Evolutionary conservation across 2,888 invertebrate genomes (phyloP), one percentile per base, ranked within the genome.

Genomic region (Diachrysia chrysitis): DNA sequence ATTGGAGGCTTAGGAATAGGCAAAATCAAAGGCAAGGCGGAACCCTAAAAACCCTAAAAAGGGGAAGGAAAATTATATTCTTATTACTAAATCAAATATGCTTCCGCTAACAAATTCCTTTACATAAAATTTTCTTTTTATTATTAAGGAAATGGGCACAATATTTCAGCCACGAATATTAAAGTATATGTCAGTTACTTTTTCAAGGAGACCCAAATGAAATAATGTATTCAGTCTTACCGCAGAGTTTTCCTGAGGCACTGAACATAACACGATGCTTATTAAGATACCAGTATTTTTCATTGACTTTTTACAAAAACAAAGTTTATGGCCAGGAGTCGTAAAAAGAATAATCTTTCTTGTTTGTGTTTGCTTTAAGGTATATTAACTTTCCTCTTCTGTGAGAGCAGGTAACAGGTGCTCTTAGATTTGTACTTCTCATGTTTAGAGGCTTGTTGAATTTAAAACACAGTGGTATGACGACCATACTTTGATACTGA

Each of bases 261-360:
- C 19, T 17, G 17, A 56, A 42, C 23, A 37, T 48, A 51, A 35
- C 37, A 42, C 54, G 58, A 63, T 59, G 55, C 58, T 70, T 71
- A 70, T 64, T 66, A 55, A 29, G 68, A 63, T 63, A 58, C 32
- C 55, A 51, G 57, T 73, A 25, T 61, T 17, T 48, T 68, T 66
- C 54, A 64, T 19, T 61, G 55, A 25, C 65, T 23, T 58, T 56
- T 54, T 19, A 62, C 29, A 63, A 60, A 69, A 76, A 35, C 46
- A 66, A 63, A 54, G 56, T 65, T 65, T 42, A 58, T 4, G 51
- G 65, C 46, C 19, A 59, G 29, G 7, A 0, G 23, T 53, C 66
- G 63, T 79, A 76, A 70, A 80, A 69, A 58, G 19, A 53, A 58
- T 63, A 32, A 55, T 68, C 25, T 65, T 63, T 23, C 35, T 60